Conservation (phyloP, 2,797 vertebrate genomes). For the Tenualosa ilisha region DNA sequence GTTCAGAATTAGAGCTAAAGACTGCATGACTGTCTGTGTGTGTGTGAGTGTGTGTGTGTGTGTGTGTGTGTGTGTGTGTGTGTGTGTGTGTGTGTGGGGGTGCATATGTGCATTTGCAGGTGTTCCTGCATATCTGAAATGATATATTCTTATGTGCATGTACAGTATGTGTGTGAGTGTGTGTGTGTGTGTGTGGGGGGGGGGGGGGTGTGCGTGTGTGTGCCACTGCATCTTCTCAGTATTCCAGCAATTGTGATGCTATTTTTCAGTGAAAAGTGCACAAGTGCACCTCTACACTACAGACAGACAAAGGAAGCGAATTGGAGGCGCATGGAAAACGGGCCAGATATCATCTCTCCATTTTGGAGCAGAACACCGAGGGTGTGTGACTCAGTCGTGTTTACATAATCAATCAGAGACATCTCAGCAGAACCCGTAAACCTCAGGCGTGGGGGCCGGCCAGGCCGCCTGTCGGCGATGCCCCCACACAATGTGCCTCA, state of each 20-base stretch:
- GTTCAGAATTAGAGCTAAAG: background rate
- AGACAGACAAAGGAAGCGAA: too few species aligned
- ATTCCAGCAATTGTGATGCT: too few species aligned
- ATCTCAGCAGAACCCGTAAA: background rate
- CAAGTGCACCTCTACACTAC: too few species aligned
- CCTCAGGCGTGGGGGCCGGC: too few species aligned
- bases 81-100: background rate
- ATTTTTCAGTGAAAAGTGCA: too few species aligned
- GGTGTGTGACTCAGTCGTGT: background rate
- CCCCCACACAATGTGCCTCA: background rate
- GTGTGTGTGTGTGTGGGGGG: too few species aligned
- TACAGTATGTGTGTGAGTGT: background rate
- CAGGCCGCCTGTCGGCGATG: too few species aligned
- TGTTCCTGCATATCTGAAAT: too few species aligned
- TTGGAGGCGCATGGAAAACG: too few species aligned
- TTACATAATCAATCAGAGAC: background rate
- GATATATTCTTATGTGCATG: too few species aligned
- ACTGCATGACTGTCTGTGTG: too few species aligned
- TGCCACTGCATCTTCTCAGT: too few species aligned
- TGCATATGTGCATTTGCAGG: background rate
- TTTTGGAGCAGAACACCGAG: background rate
- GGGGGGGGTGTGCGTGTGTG: background rate
- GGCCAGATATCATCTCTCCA: background rate
- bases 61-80: background rate
- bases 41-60: background rate